Evolutionary conservation across 2,888 invertebrate genomes (phyloP).

Genomic region (Idaea dimidiata): DNA sequence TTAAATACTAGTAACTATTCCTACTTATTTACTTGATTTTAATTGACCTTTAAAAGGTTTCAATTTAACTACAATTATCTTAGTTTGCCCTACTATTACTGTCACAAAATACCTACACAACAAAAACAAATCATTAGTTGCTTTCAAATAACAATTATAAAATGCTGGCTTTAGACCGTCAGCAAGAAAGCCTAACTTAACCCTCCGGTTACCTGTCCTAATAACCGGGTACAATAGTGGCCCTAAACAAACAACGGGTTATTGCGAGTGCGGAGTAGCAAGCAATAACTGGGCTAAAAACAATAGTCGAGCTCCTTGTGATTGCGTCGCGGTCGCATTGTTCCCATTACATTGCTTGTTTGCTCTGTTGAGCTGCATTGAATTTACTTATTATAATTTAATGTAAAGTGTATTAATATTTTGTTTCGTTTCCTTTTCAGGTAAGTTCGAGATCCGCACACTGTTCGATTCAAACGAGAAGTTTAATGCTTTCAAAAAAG

Average conservation of each 20-base stretch:
- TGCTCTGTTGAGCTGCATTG: constrained; percentile 49
- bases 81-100: too few relatives aligned
- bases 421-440: constrained; percentile 40
- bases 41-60: too few relatives aligned
- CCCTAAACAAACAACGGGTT: constrained; percentile 70
- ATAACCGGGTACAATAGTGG: constrained; percentile 72
- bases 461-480: neutral
- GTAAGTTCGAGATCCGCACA: constrained; percentile 32
- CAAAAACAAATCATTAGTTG: constrained; percentile 1
- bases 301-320: constrained; percentile 65
- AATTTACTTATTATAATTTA: constrained; percentile 41
- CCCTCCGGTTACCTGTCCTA: constrained; percentile 62
- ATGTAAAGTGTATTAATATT: constrained; percentile 33
- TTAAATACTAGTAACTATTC: too few relatives aligned
- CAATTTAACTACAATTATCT: too few relatives aligned
- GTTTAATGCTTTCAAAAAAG: neutral
- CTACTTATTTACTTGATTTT: too few relatives aligned
- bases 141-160: constrained; percentile 10
- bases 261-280: constrained; percentile 67
- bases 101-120: neutral
- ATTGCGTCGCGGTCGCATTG: constrained; percentile 61
- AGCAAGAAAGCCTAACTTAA: constrained; percentile 47
- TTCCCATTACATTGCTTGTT: constrained; percentile 56
- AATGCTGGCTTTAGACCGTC: constrained; percentile 28
- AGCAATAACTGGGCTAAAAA: constrained; percentile 63